Evolutionary conservation across 1,140 invertebrate genomes (phyloP), one percentile per base, ranked within the genome.

Genomic region (Papilio dardanus): DNA sequence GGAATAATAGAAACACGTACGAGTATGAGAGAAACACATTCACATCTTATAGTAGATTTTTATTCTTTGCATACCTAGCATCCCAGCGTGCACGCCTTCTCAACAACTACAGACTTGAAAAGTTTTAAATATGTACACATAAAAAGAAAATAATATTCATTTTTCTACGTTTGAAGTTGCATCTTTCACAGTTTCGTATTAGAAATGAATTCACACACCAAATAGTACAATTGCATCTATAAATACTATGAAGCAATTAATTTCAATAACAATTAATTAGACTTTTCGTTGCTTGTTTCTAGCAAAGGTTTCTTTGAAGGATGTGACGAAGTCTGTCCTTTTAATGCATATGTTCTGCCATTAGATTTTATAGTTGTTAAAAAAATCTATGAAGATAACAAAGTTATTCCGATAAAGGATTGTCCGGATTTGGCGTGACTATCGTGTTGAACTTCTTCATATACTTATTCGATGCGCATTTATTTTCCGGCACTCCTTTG

Each of bases 11-110:
- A 78, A 74, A 79, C 79, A 82, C 79, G 81, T 86, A 84, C 83
- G 75, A 86, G 84, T 75, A 67, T 79, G 88, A 84, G 85, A 85
- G 86, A 85, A 83, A 84, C 79, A 76, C 84, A 81, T 85, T 83
- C 79, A 81, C 81, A 87, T 89, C 81, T 79, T 77, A 76, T 75
- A 77, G 77, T 75, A 78, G 81, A 85, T 86, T 83, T 86, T 87
- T 88, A 86, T 85, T 77, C 71, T 82, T 78, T 81, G 82, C 84
- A 86, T 86, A 86, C 84, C 83, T 85, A 77, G 81, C 82, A 82
- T 83, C 85, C 83, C 80, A 82, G 80, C 74, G 84, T 40, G 81
- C 85, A 88, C 83, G 84, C 80, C 80, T 85, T 42, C 79, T 77
- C 80, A 80, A 77, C 81, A 79, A 83, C 83, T 83, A 83, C 85